A percentile compares a stretch with the other conserved stretches of the same genome.
Evolutionary conservation across 2,797 vertebrate genomes (phyloP).

Genomic region (Alfaro cultratus): DNA sequence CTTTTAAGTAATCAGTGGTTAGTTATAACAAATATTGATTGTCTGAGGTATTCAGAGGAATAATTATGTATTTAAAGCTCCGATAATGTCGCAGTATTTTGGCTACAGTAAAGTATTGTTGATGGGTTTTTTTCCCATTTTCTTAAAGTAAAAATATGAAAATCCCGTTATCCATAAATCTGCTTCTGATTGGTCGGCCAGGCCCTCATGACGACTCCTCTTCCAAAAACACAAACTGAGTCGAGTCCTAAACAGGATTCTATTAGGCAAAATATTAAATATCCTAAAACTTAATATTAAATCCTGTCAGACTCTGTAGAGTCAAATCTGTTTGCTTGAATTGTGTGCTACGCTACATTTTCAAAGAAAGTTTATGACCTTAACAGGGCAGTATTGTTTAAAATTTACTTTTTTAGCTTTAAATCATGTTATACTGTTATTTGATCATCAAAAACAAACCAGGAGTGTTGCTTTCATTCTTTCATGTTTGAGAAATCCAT

Average conservation of each 20-base stretch:
- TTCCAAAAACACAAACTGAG: not conserved
- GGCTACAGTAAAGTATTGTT: not conserved
- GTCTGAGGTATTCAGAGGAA: not conserved
- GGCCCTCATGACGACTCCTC: not conserved
- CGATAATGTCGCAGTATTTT: not conserved
- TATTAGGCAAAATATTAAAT: not conserved
- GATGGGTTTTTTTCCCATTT: not conserved
- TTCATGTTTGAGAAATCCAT: no score
- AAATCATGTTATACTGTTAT: no score
- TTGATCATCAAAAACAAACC: no score
- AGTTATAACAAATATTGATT: not conserved
- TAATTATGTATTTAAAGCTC: not conserved
- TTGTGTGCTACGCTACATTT: not conserved
- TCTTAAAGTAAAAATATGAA: not conserved
- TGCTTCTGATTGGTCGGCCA: not conserved
- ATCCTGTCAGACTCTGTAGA: no score
- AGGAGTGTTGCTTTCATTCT: no score
- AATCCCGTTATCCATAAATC: not conserved
- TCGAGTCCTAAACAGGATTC: not conserved
- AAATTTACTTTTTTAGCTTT: no score
- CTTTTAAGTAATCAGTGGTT: not conserved
- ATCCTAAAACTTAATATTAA: no score
- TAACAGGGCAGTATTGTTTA: no score
- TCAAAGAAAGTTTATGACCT: no score
- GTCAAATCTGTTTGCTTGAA: not conserved